phyloP scores from a whole-genome alignment of 2,113 vertebrate species.

The Laterallus jamaicensis region DNA sequence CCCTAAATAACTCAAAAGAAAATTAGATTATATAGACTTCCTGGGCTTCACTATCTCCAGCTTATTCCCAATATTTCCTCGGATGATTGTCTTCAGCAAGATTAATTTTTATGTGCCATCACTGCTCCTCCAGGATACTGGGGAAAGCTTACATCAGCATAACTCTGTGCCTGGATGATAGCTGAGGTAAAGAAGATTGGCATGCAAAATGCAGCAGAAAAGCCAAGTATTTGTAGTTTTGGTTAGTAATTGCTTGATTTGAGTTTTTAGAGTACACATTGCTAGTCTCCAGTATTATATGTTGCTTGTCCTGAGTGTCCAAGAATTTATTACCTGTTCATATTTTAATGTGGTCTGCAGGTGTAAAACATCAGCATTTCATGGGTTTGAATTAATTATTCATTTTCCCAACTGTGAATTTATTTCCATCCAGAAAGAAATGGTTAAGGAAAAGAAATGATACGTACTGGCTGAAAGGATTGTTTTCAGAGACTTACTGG shows the following conservation, averaged over 20 bases:
- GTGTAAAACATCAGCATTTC: neutral
- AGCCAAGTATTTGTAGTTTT: neutral
- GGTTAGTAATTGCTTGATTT: neutral
- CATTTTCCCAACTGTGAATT: neutral
- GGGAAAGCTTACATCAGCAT: neutral
- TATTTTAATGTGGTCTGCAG: neutral
- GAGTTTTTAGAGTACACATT: neutral
- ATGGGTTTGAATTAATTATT: neutral
- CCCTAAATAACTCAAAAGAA: neutral
- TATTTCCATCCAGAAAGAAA: neutral
- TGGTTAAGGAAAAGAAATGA: neutral
- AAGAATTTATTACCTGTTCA: neutral
- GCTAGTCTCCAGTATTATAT: neutral
- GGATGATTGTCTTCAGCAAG: neutral
- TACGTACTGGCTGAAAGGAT: neutral
- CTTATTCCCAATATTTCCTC: conserved; percentile 6
- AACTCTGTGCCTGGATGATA: neutral
- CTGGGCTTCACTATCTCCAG: neutral
- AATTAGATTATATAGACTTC: neutral
- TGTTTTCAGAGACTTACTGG: neutral
- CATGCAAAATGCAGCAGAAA: neutral
- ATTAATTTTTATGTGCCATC: conserved; percentile 8
- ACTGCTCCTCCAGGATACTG: conserved; percentile 6
- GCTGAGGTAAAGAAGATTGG: neutral
- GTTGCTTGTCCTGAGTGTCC: neutral